Evolutionary conservation across 2,113 vertebrate genomes (phyloP).

Genomic region (Spermophilus dauricus): DNA sequence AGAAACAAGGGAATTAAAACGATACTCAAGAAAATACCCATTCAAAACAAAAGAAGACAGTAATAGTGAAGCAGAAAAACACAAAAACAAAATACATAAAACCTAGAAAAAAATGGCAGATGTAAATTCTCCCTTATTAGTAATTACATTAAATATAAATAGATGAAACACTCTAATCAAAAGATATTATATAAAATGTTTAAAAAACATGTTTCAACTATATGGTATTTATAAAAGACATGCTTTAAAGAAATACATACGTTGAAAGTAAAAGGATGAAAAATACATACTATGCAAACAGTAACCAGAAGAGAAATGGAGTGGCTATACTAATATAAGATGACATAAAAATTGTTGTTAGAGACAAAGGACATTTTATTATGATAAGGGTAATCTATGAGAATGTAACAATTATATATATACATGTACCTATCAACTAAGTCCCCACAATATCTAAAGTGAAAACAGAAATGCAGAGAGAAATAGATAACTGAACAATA

Average conservation of each 20-base stretch:
- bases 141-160: background rate
- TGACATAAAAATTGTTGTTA: conserved; percentile 42
- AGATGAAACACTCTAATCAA: conserved; percentile 6
- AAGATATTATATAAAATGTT: background rate
- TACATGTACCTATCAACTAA: background rate
- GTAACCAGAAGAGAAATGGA: background rate
- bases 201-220: background rate
- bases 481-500: conserved; percentile 1
- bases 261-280: conserved; percentile 7
- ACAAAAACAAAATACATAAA: background rate
- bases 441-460: background rate
- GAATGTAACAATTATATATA: background rate
- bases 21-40: background rate
- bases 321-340: background rate
- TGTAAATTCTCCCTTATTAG: background rate
- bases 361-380: background rate
- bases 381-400: background rate
- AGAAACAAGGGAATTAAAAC: conserved; percentile 3
- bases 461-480: conserved; percentile 17
- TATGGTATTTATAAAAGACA: conserved; percentile 42
- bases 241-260: conserved; percentile 43
- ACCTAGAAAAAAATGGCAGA: background rate
- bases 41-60: conserved; percentile 6
- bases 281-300: background rate
- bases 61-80: background rate